Base-by-base conservation (phyloP, 1,140 invertebrate species). In the Eupristina koningsbergeri region DNA sequence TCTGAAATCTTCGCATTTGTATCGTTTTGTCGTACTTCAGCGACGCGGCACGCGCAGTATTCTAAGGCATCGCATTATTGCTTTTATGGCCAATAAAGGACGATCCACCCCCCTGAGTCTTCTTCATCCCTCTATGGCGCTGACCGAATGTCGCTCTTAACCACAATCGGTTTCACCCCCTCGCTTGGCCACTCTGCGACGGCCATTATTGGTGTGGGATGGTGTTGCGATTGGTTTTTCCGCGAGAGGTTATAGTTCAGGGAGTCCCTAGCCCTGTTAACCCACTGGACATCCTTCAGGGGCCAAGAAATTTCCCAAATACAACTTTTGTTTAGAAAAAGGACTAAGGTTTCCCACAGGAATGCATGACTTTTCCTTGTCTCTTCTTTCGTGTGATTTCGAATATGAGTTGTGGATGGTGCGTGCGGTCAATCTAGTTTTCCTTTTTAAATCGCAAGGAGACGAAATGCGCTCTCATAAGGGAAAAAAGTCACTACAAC, bases 221-320 rank as follows among this genome's bases (percentile, higher is more conserved):
- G 91, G 91, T 92, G 91, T 92, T 88, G 88, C 91, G 89, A 92
- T 92, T 91, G 91, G 91, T 91, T 91, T 85, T 92, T 88, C 86
- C 87, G 88, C 88, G 86, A 85, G 79, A 80, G 88, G 87, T 91
- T 91, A 92, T 92, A 92, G 91, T 91, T 85, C 88, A 85, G 91
- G 91, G 91, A 92, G 88, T 92, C 91, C 91, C 91, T 80, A 89
- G 89, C 86, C 91, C 91, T 90, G 91, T 92, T 92, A 92, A 89
- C 90, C 87, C 85, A 87, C 87, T 84, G 69, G 64, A 75, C 83
- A 88, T 86, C 88, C 88, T 87, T 84, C 82, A 88, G 88, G 88
- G 88, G 82, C 67, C 50, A 31, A 74, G 41, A 83, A 83, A 78
- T 36, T 83, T 78, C 47, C 29, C 39, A 45, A 3, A 26, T 50